Conservation (phyloP, 2,113 vertebrate genomes). For the Smithornis capensis region DNA sequence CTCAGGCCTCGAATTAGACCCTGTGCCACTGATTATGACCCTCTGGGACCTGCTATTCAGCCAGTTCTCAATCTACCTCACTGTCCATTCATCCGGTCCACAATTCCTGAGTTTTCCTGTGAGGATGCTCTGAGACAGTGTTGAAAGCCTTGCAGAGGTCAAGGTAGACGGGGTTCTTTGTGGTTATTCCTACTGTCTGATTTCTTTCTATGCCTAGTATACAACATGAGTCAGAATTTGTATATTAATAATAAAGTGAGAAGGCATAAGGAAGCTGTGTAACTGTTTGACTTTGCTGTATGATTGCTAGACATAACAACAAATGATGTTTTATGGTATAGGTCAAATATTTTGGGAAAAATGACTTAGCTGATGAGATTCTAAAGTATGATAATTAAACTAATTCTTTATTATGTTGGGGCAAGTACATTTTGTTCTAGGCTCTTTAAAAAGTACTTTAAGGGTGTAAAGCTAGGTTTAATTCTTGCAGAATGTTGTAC, state of each 20-base stretch:
- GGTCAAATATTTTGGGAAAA: background rate
- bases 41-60: background rate
- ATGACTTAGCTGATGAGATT: background rate
- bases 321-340: background rate
- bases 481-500: background rate
- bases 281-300: background rate
- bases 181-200: background rate
- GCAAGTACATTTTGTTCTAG: background rate
- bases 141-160: background rate
- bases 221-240: background rate
- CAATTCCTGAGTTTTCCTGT: background rate
- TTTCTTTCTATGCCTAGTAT: background rate
- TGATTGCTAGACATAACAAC: background rate
- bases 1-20: background rate
- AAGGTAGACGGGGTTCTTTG: no score
- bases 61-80: background rate
- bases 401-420: background rate
- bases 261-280: background rate
- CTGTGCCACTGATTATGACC: no score
- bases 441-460: background rate
- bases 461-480: background rate
- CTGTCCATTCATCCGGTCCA: no score
- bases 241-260: background rate
- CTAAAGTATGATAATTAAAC: background rate
- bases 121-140: no score